phyloP scores from a whole-genome alignment of 2,113 vertebrate species.

The Semnornis frantzii region DNA sequence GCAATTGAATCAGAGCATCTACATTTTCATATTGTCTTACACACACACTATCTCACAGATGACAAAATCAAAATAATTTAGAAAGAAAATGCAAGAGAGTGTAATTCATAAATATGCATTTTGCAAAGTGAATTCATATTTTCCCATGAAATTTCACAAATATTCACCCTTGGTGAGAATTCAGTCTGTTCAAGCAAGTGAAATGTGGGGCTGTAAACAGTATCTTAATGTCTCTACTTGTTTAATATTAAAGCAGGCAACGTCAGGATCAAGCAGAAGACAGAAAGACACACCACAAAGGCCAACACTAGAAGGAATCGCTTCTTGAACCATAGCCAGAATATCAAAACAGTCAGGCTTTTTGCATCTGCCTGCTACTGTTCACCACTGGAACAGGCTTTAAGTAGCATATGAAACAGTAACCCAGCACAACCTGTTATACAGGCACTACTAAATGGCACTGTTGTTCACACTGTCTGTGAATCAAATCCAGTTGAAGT shows the following conservation, averaged over 20 bases:
- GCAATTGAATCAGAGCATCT: neutral
- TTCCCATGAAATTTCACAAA: neutral
- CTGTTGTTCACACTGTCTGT: fast-evolving
- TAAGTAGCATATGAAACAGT: neutral
- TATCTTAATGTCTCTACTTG: neutral
- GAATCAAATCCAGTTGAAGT: neutral
- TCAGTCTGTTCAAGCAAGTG: neutral
- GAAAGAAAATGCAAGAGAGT: neutral
- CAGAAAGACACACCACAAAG: neutral
- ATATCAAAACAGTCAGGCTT: neutral
- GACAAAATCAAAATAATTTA: neutral
- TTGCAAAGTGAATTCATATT: neutral
- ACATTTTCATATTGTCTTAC: neutral
- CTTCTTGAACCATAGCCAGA: neutral
- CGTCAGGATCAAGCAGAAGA: neutral
- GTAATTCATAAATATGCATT: neutral
- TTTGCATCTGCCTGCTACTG: neutral
- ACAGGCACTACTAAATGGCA: neutral
- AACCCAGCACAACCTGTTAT: neutral
- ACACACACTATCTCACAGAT: neutral
- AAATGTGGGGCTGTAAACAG: neutral
- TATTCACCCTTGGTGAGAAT: neutral
- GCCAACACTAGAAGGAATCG: neutral
- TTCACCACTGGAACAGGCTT: neutral
- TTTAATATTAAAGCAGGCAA: neutral